Conservation (phyloP, 2,888 invertebrate genomes). For the Thymelicus acteon region DNA sequence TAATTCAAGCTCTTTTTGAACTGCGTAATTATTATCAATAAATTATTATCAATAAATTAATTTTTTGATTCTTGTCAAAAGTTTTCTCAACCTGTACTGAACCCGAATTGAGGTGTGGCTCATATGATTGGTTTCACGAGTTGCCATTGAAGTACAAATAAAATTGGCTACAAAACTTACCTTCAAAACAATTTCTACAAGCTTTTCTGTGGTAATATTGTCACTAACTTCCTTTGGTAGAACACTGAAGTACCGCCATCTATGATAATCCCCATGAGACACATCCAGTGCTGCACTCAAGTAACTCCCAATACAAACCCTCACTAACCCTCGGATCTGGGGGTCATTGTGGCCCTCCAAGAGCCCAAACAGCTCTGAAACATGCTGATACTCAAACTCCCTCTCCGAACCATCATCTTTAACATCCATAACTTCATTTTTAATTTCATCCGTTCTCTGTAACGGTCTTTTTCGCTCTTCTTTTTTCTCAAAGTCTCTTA, state of each 20-base stretch:
- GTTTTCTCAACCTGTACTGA: no score
- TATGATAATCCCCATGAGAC: constrained; percentile 82
- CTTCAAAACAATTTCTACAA: constrained; percentile 83
- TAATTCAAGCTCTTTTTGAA: no score
- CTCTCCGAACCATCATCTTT: constrained; percentile 41
- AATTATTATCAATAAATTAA: no score
- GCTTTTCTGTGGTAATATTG: constrained; percentile 70
- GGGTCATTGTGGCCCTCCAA: constrained; percentile 91
- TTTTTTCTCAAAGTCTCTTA: constrained; percentile 57
- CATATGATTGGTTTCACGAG: no score
- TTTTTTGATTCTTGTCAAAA: no score
- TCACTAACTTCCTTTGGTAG: constrained; percentile 69
- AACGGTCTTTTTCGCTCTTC: constrained; percentile 54
- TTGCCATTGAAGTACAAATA: neutral
- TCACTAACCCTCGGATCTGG: constrained; percentile 90
- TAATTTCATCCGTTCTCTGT: constrained; percentile 59
- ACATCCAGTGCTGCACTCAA: constrained; percentile 85
- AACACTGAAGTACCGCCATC: constrained; percentile 72
- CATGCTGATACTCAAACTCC: constrained; percentile 82
- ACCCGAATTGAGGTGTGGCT: no score
- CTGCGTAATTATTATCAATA: no score
- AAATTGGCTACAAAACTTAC: constrained; percentile 58
- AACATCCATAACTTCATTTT: constrained; percentile 52
- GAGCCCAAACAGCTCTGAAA: constrained; percentile 88
- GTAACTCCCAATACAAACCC: constrained; percentile 88